These are phyloP conservation scores for Drusus annulatus DNA, from an alignment of 1,140 invertebrate species.

Conservation along the genomic window DNA sequence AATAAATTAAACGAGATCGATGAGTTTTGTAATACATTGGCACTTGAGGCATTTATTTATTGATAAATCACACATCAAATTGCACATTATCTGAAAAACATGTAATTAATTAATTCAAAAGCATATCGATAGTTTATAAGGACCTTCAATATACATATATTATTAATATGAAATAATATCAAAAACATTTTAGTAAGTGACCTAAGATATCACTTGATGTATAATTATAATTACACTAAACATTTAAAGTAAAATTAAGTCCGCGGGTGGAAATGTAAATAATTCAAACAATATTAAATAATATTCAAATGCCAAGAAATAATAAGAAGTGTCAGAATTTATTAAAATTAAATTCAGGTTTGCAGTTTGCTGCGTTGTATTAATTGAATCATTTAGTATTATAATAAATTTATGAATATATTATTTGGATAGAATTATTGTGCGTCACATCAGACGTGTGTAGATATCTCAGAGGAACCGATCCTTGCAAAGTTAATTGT, in stretches of 20 bases:
- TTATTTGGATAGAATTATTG: constrained; percentile 9
- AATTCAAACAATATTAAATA: background rate
- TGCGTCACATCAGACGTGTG: constrained; percentile 14
- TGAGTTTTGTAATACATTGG: too few relatives aligned
- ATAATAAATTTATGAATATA: background rate
- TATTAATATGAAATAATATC: constrained; percentile 29
- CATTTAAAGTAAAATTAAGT: too few relatives aligned
- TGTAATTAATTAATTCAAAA: constrained; percentile 54
- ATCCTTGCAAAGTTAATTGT: constrained; percentile 67
- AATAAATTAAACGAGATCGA: too few relatives aligned
- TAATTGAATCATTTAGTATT: constrained; percentile 3
- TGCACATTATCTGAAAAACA: constrained; percentile 26
- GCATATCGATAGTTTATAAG: constrained; percentile 58
- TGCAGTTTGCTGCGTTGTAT: too few relatives aligned
- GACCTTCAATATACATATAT: constrained; percentile 23
- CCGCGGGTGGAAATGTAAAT: constrained; percentile 10
- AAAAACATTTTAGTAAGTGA: constrained; percentile 29
- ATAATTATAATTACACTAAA: constrained; percentile 7
- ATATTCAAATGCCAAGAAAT: constrained; percentile 25
- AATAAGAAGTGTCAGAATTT: background rate
- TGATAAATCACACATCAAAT: too few relatives aligned
- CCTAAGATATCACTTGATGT: background rate
- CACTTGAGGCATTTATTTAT: too few relatives aligned
- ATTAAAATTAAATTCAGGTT: background rate
- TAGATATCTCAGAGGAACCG: constrained; percentile 66